Conservation (phyloP, 2,888 invertebrate species). For the Eupeodes luniger region DNA sequence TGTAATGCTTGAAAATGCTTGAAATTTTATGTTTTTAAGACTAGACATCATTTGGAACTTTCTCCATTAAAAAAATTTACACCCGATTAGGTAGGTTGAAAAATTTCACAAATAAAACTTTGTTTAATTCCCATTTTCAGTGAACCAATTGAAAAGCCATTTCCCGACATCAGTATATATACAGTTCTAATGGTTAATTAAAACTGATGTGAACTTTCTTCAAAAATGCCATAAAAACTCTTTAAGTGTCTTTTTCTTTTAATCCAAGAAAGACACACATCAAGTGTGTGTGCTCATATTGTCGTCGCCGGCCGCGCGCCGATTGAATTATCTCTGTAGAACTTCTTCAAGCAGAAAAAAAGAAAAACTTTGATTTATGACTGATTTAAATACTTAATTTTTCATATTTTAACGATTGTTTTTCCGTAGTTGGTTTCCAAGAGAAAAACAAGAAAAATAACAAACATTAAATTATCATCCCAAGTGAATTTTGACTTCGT, state of each 20-base stretch:
- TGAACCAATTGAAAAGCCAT: not conserved
- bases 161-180: not conserved
- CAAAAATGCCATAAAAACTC: too few relatives aligned
- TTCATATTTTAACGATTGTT: slow-evolving; percentile 43
- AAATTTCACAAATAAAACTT: not conserved
- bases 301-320: not conserved
- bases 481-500: slow-evolving; percentile 44
- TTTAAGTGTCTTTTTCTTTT: not conserved
- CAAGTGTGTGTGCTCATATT: not conserved
- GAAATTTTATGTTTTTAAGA: too few relatives aligned
- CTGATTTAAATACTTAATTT: not conserved
- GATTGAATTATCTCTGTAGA: not conserved
- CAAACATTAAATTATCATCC: slow-evolving; percentile 16
- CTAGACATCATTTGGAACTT: too few relatives aligned
- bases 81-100: too few relatives aligned
- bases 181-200: not conserved
- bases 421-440: not conserved
- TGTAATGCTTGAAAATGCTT: too few relatives aligned
- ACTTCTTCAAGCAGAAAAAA: not conserved
- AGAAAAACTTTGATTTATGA: slow-evolving; percentile 43
- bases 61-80: too few relatives aligned
- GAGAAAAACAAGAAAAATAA: not conserved
- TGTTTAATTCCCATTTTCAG: not conserved
- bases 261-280: not conserved
- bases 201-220: not conserved